A percentile compares a stretch with the other conserved stretches of the same genome.
Conservation (phyloP, 2,113 vertebrate species). For the Hippolais icterina region DNA sequence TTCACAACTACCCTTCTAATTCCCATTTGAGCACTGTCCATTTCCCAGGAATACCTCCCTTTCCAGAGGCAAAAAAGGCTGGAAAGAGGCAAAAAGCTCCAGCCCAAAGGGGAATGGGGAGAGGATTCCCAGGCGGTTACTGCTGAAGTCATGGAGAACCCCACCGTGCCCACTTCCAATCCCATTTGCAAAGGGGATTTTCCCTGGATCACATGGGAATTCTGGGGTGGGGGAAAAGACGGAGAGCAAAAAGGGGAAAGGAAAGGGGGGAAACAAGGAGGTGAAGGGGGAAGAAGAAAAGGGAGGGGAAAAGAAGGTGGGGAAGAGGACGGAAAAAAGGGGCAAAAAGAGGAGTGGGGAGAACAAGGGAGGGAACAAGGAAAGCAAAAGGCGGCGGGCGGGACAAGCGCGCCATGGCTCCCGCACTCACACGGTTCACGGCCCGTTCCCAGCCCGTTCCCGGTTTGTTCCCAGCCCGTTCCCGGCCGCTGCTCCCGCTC, state of each 20-base stretch:
- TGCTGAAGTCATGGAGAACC: not conserved
- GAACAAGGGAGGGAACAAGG: not conserved
- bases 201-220: not conserved
- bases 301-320: too few relatives aligned
- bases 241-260: accelerated
- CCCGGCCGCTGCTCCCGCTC: not conserved
- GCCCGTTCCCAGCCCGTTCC: not conserved
- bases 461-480: not conserved
- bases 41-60: accelerated
- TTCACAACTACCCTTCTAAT: not conserved
- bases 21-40: not conserved
- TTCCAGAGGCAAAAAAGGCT: not conserved
- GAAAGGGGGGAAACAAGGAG: not conserved
- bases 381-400: too few relatives aligned
- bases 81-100: not conserved
- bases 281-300: not conserved
- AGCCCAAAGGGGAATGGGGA: not conserved
- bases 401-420: too few relatives aligned
- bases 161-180: not conserved
- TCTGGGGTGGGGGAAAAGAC: not conserved
- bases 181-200: not conserved
- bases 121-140: not conserved
- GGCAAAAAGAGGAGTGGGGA: not conserved
- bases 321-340: too few relatives aligned
- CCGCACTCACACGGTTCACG: not conserved